Evolutionary conservation across 2,888 invertebrate genomes (phyloP), one percentile per base, ranked within the genome.

Genomic region (Anoplius nigerrimus): DNA sequence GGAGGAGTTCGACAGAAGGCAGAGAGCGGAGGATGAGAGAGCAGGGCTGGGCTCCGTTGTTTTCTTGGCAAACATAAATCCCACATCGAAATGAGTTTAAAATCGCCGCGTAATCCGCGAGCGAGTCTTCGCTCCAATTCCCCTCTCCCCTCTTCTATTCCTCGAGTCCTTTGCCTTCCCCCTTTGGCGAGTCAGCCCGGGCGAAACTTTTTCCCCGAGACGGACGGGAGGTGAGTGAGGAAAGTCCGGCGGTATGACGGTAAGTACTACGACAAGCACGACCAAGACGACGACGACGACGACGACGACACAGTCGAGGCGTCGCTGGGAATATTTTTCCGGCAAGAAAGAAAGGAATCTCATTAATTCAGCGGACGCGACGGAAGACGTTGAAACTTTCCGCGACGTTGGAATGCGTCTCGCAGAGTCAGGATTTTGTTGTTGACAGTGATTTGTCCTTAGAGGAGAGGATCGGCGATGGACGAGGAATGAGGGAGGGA

Each of bases 41-140:
- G 43, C 18, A 27, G 42, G 57, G 34, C 15, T 21, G 45, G n/a
- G 34, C n/a, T 42, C 13, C 46, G 71, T 74, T 78, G 74, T 78
- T 78, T 78, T 66, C 71, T 58, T 51, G 63, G 57, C 69, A 66
- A 78, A 61, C 76, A 72, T 70, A 82, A 85, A 85, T 85, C 81
- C 80, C 70, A 74, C 78, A 79, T 81, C 80, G 82, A 84, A 85
- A 86, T 82, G 82, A 84, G 84, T 87, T 86, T 86, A 82, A 85
- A 83, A 86, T 85, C 80, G 80, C 66, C 71, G 71, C 66, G 76
- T 73, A 74, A 76, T 75, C 72, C 73, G 51, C 65, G 54, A 54
- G 43, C 70, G 52, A 59, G 67, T 69, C 71, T 66, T 42, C 58
- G 24, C 56, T 21, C 34, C 63, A 42, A 27, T 34, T 64, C 24